Evolutionary conservation across 2,797 vertebrate species (phyloP).

Genomic region (Fistularia commersonii): DNA sequence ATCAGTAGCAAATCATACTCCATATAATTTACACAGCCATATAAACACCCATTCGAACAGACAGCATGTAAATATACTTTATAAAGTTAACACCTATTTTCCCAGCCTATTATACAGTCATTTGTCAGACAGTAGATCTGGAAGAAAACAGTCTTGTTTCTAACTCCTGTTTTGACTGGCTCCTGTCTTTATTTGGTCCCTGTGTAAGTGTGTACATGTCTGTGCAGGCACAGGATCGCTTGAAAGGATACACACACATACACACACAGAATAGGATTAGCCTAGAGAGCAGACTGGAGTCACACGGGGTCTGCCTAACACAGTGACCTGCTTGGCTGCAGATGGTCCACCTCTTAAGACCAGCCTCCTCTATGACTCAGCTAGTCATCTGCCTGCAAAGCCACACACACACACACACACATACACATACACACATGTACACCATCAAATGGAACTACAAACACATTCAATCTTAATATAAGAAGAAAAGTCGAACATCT

Average conservation of each 20-base stretch:
- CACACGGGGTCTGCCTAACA: conserved; percentile 55
- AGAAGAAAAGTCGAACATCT: too few relatives aligned
- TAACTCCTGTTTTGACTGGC: conserved; percentile 51
- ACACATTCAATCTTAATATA: too few relatives aligned
- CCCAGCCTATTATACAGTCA: conserved; percentile 4
- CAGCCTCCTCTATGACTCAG: conserved; percentile 29
- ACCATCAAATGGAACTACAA: not conserved
- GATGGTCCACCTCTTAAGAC: conserved; percentile 44
- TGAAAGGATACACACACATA: conserved; percentile 15
- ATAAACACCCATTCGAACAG: conserved; percentile 1
- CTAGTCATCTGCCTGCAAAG: conserved; percentile 2
- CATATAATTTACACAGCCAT: conserved; percentile 2
- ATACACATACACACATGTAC: not conserved
- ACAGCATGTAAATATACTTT: conserved; percentile 6
- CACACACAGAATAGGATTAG: conserved; percentile 44
- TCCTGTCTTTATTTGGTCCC: conserved; percentile 42
- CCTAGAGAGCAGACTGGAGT: conserved; percentile 50
- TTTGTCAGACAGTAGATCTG: conserved; percentile 13
- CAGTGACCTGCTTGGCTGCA: conserved; percentile 63
- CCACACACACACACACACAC: not conserved
- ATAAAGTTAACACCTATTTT: not conserved
- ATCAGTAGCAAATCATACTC: conserved; percentile 2
- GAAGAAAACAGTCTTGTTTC: conserved; percentile 5
- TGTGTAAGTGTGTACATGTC: conserved; percentile 23
- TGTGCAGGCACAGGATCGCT: conserved; percentile 17